Evolutionary conservation across 2,113 vertebrate genomes (phyloP), one percentile per base, ranked within the genome.

Genomic region (Rhinolophus ferrumequinum): DNA sequence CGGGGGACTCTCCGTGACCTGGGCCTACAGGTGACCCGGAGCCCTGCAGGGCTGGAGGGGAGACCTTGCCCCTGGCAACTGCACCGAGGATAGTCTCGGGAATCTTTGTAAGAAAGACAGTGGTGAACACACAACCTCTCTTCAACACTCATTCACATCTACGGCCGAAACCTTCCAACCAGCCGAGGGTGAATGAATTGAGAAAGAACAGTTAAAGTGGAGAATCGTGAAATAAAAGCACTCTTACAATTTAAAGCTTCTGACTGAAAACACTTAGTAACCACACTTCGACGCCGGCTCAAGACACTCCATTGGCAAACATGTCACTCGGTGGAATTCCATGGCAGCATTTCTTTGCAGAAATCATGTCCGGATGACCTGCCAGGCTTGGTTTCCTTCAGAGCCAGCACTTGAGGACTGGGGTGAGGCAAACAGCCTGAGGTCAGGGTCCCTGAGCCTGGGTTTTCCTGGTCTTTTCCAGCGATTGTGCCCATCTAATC

Each of bases 401-500:
- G 58, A 90, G 47, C 30, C 30, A 80, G 81, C 56, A 79, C 14
- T 24, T 56, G 18, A 12, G 44, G 88, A 60, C 50, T 1, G 0
- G 0, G 7, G 58, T 58, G 50, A 67, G 16, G 8, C 6, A 18
- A 50, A 47, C 0, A 5, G 44, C 2, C 16, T 3, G 12, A 41
- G 8, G 70, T 30, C 52, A 22, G 16, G 38, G 5, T 3, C 52
- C 24, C 16, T 1, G 30, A 2, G 44, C 6, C 1, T 1, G 5
- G 12, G 41, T 54, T 60, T 8, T 50, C 13, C 50, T 76, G 56
- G 22, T 33, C 54, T 26, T 38, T 14, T 6, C 0, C 15, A 14
- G 47, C 56, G 24, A 38, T 60, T 28, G 3, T 69, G 28, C 60
- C 88, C 41, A 22, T 69, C 9, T 33, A 4, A 2, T 22, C 58